Base-by-base conservation (phyloP, 2,113 vertebrate genomes). In the Monarcha castaneiventris region DNA sequence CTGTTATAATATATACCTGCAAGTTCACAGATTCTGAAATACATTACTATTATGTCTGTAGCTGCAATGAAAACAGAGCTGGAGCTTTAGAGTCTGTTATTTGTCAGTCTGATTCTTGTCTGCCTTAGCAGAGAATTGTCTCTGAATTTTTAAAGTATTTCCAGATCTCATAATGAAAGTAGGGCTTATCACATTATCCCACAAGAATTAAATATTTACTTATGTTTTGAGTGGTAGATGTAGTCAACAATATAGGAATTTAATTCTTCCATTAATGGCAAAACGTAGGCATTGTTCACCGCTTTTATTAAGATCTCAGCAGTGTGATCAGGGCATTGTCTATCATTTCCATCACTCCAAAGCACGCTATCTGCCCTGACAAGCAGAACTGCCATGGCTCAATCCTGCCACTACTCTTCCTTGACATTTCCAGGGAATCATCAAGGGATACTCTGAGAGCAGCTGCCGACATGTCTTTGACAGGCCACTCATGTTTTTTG, bases 341-440 rank as follows among this genome's bases (percentile, higher is more conserved):
- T 62, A 86, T 94, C 63, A 80, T 62, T 84, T 77, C 85, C 62
- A 48, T 81, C 93, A 93, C 37, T 86, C 61, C 76, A 83, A 69
- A 80, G 71, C 66, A 72, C 19, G 39, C 62, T 58, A 18, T 79
- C 76, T 93, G 86, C 51, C 64, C 78, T 93, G 95, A 94, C 87
- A 93, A 84, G 83, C 72, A 93, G 91, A 94, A 90, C 72, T 90
- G 80, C 87, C 84, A 81, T 10, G 49, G 59, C 84, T 95, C 93
- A 68, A 49, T 94, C 76, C 72, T 96, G 88, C 83, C 83, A 81
- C 88, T 81, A 6, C 64, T 86, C 59, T 85, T 56, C 72, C 71
- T 61, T 92, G 85, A 87, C 88, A 81, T 81, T 58, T 90, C 27
- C 2, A 0, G 48, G 49, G 43, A 94, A 84, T 59, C 84, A 86